Evolutionary conservation across 2,797 vertebrate genomes (phyloP).

Genomic region (Ptychadena robeensis): DNA sequence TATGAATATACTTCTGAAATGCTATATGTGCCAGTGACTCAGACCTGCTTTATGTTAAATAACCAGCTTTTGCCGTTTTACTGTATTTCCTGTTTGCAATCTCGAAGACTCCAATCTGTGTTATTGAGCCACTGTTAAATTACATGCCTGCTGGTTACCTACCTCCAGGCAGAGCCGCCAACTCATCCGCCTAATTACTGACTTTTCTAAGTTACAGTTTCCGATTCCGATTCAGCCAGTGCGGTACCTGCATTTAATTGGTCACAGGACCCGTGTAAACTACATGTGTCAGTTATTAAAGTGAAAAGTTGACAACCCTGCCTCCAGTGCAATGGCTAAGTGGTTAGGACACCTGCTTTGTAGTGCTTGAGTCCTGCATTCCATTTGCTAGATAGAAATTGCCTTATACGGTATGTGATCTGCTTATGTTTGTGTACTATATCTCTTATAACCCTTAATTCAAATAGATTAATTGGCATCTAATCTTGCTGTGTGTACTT

Average conservation of each 20-base stretch:
- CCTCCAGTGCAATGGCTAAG: background rate
- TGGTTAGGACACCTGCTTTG: background rate
- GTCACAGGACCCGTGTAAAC: background rate
- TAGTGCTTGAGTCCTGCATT: background rate
- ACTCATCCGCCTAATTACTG: background rate
- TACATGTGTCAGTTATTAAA: background rate
- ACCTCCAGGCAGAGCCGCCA: background rate
- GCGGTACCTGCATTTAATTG: background rate
- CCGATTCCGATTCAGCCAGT: background rate
- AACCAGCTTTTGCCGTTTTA: background rate
- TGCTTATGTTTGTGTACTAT: background rate
- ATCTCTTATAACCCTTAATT: background rate
- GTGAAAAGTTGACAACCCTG: background rate
- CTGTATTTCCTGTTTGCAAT: background rate
- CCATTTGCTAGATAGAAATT: background rate
- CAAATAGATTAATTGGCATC: background rate
- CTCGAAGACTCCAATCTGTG: background rate
- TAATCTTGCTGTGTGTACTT: background rate
- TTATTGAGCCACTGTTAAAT: background rate
- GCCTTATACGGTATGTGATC: background rate
- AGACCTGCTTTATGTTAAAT: background rate
- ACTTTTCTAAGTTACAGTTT: background rate
- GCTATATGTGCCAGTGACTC: background rate
- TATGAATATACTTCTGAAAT: background rate
- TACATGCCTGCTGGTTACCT: background rate